Evolutionary conservation across 2,888 invertebrate genomes (phyloP), one percentile per base, ranked within the genome.

Genomic region (Tinea trinotella): DNA sequence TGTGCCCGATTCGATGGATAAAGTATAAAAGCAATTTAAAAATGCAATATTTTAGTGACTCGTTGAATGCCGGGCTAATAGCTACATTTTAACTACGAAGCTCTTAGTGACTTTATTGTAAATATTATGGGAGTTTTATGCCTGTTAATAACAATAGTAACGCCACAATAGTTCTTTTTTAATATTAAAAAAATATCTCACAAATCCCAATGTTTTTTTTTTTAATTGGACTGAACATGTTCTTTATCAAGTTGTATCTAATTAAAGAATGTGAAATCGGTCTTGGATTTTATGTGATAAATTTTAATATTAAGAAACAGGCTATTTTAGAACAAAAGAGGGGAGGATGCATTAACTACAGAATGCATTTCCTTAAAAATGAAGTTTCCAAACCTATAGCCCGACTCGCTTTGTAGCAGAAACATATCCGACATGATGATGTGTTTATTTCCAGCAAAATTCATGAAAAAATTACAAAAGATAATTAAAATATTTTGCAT

Each of bases 311-410:
- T 13, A 15, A 40, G 40, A 40, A 40, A 19, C 46, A 17, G 17
- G 46, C 46, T 9, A 10, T 46, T 46, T 46, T 46, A 10, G 46
- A 48, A 46, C 5, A 49, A 24, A 50, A n/a, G 10, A 50, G 50
- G 50, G 50, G 9, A 50, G 24, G 24, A 70, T 66, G 72, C 70
- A 67, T 65, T 65, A 73, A 70, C 83, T 82, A 82, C 76, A 69
- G 62, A 61, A 70, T 76, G 76, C 74, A 77, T 76, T 72, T 76
- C 75, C 75, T 80, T 77, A 65, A 77, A 73, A 68, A 64, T 65
- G 63, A 81, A 81, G 79, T 83, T n/a, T 50, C 15, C 84, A 84
- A 85, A 85, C 84, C 84, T 85, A 85, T 85, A 59, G 81, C 84
- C 77, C 74, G 70, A 74, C 82, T 85, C 72, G 84, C 84, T 84